Evolutionary conservation across 2,113 vertebrate species (phyloP).

Genomic region (Tringa solitaria): DNA sequence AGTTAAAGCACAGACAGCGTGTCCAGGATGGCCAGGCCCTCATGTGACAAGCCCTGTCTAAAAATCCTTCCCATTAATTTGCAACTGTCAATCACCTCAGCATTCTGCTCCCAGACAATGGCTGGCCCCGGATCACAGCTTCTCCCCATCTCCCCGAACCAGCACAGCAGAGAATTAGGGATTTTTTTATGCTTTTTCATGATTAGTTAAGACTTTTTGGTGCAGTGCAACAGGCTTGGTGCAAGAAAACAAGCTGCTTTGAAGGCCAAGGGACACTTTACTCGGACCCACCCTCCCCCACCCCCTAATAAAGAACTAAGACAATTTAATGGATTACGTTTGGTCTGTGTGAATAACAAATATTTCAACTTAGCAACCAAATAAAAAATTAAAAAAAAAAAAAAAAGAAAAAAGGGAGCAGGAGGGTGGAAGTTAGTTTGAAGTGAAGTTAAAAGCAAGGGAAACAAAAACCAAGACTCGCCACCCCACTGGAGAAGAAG

Average conservation of each 20-base stretch:
- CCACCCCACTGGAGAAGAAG: not conserved
- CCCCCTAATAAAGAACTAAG: not conserved
- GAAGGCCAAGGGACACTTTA: not conserved
- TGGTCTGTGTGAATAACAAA: not conserved
- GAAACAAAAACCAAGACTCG: not conserved
- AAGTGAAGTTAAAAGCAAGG: slow-evolving; percentile 30
- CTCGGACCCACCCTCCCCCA: not conserved
- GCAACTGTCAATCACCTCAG: slow-evolving; percentile 52
- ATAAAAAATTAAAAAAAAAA: not conserved
- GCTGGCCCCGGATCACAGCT: slow-evolving; percentile 8
- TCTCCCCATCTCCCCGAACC: not conserved
- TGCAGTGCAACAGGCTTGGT: not conserved
- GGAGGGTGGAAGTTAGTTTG: not conserved
- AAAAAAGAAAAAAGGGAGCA: not conserved
- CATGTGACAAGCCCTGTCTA: slow-evolving; percentile 49
- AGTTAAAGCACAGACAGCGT: slow-evolving; percentile 50
- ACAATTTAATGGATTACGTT: not conserved
- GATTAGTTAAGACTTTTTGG: slow-evolving; percentile 28
- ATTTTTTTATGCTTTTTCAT: not conserved
- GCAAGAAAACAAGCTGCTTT: not conserved
- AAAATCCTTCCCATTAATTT: slow-evolving; percentile 59
- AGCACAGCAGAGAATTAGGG: slow-evolving; percentile 4
- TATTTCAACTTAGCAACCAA: not conserved
- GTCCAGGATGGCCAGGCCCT: slow-evolving; percentile 4
- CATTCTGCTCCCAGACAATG: slow-evolving; percentile 43